Evolutionary conservation across 2,797 vertebrate genomes (phyloP).

Genomic region (Oreochromis mossambicus): DNA sequence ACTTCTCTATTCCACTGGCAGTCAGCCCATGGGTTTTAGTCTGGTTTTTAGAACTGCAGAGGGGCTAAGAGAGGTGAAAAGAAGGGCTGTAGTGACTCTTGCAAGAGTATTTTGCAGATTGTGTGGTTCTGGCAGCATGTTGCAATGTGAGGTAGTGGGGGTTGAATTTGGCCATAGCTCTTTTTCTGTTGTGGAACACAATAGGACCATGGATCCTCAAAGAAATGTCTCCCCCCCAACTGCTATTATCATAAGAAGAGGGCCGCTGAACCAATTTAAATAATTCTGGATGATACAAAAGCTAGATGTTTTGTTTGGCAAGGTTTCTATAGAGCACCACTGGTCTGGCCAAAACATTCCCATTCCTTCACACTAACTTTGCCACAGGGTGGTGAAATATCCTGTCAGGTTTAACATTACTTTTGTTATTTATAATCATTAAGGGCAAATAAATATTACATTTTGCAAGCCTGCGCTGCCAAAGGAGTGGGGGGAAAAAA

Average conservation of each 20-base stretch:
- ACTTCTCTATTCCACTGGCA: constrained; percentile 67
- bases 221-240: constrained; percentile 54
- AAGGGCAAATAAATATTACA: constrained; percentile 24
- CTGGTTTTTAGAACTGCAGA: constrained; percentile 32
- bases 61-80: constrained; percentile 28
- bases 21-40: constrained; percentile 44
- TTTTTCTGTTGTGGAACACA: constrained; percentile 65
- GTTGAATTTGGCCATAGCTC: constrained; percentile 62
- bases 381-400: constrained; percentile 10
- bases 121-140: constrained; percentile 6
- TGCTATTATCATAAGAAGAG: constrained; percentile 78
- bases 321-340: constrained; percentile 57
- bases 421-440: constrained; percentile 5
- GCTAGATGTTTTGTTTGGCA: constrained; percentile 64
- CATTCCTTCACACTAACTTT: constrained; percentile 63
- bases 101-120: constrained; percentile 24
- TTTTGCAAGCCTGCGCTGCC: background rate
- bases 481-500: background rate
- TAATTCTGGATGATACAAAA: constrained; percentile 70
- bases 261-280: constrained; percentile 66
- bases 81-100: constrained; percentile 37
- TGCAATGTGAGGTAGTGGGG: constrained; percentile 30
- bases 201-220: constrained; percentile 69
- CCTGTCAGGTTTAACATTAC: constrained; percentile 13
- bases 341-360: constrained; percentile 57